Evolutionary conservation across 2,888 invertebrate species (phyloP).

Genomic region (Phengaris arion): DNA sequence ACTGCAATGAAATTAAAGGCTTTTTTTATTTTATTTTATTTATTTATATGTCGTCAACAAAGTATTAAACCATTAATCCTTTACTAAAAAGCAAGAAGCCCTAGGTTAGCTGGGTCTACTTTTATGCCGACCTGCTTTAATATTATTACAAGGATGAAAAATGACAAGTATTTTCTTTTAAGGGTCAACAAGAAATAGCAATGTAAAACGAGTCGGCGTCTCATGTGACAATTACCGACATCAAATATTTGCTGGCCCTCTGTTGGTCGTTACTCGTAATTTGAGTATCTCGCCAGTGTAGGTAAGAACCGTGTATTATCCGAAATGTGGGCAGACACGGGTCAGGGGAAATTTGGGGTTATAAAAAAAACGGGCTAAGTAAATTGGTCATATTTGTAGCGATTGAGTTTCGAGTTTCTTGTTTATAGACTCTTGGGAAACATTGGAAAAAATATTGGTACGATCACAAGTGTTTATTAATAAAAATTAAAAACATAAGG

Average conservation of each 20-base stretch:
- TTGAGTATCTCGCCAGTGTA: slow-evolving; percentile 48
- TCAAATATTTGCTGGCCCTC: slow-evolving; percentile 76
- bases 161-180: slow-evolving; percentile 34
- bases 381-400: slow-evolving; percentile 25
- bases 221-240: slow-evolving; percentile 73
- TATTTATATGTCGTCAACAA: too few species aligned
- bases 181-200: slow-evolving; percentile 45
- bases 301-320: slow-evolving; percentile 32
- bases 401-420: slow-evolving; percentile 60
- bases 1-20: too few species aligned
- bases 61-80: too few species aligned
- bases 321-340: slow-evolving; percentile 31
- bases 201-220: slow-evolving; percentile 50
- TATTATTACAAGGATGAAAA: neutral
- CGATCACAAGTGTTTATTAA: slow-evolving; percentile 33
- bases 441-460: slow-evolving; percentile 57
- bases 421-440: slow-evolving; percentile 70
- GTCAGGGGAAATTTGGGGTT: slow-evolving; percentile 43
- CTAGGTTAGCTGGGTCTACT: too few species aligned
- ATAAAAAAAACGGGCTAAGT: slow-evolving; percentile 16
- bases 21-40: too few species aligned
- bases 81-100: too few species aligned
- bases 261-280: slow-evolving; percentile 70
- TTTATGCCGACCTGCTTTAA: too few species aligned
- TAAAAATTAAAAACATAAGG: neutral